A percentile compares a stretch with the other conserved stretches of the same genome.
These are phyloP conservation scores for Pangasianodon gigas DNA, from an alignment of 2,113 vertebrate genomes.

Conservation along the genomic window DNA sequence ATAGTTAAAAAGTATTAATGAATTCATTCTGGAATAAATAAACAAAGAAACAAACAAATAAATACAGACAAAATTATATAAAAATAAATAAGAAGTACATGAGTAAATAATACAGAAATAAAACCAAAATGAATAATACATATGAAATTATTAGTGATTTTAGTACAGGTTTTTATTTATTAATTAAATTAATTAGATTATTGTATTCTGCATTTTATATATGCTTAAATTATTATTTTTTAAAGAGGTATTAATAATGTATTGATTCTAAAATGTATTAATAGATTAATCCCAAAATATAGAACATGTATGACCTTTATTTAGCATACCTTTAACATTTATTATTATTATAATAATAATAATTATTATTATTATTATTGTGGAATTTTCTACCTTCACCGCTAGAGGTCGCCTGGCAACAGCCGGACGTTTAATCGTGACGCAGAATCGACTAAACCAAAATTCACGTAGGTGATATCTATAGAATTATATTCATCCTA, in stretches of 20 bases:
- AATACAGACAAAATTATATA: neutral
- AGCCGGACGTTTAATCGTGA: neutral
- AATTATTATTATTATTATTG: neutral
- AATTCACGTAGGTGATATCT: neutral
- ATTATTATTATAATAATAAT: neutral
- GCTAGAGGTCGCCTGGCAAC: neutral
- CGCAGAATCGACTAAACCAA: conserved; percentile 19
- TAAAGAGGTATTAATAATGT: too few species aligned
- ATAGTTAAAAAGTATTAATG: neutral
- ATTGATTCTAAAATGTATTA: too few species aligned
- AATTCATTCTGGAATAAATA: neutral
- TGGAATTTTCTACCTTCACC: neutral
- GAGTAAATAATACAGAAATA: neutral
- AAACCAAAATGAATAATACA: neutral
- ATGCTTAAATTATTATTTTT: too few species aligned
- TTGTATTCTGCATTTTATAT: too few species aligned
- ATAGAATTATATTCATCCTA: neutral
- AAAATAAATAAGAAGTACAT: neutral
- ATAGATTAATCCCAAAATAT: too few species aligned
- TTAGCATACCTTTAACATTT: neutral
- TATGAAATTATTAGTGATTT: neutral
- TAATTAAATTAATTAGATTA: too few species aligned
- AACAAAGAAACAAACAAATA: neutral
- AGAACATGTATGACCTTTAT: too few species aligned
- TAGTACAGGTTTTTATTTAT: too few species aligned